Conservation (phyloP, 2,888 invertebrate genomes). For the Nasonia oneida region DNA sequence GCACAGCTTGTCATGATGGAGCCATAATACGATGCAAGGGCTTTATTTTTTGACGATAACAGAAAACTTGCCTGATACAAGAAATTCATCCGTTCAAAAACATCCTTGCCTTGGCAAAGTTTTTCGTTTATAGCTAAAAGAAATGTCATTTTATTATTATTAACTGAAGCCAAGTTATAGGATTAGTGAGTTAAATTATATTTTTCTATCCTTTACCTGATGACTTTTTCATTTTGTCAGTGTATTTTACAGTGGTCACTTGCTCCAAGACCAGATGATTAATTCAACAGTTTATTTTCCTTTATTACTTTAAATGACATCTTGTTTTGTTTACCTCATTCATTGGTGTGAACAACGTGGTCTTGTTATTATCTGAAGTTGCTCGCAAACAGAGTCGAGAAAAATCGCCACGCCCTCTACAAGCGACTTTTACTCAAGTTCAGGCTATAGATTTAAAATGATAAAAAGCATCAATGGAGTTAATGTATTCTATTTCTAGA, state of each 20-base stretch:
- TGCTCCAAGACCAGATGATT: not conserved
- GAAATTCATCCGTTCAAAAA: slow-evolving; percentile 86
- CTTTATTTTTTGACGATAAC: slow-evolving; percentile 77
- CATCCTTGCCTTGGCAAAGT: slow-evolving; percentile 84
- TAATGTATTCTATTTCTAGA: not conserved
- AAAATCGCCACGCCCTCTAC: not conserved
- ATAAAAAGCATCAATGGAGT: not conserved
- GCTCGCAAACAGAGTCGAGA: not conserved
- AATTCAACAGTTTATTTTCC: not conserved
- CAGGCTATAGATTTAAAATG: not conserved
- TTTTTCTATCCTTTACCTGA: slow-evolving; percentile 51
- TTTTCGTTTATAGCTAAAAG: slow-evolving; percentile 70
- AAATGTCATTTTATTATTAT: not conserved
- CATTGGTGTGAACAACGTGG: not conserved
- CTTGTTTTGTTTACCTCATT: not conserved
- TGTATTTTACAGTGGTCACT: not conserved
- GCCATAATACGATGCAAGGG: slow-evolving; percentile 81
- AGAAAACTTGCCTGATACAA: slow-evolving; percentile 83
- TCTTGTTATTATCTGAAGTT: not conserved
- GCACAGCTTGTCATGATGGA: slow-evolving; percentile 81
- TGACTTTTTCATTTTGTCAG: slow-evolving; percentile 56
- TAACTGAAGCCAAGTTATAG: not conserved
- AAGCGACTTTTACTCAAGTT: too few species aligned
- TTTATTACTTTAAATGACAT: not conserved
- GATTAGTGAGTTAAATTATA: not conserved